These are phyloP conservation scores for Acropora tenuis DNA, from an alignment of 64 coral and sea anemone genomes.

Conservation along the genomic window DNA sequence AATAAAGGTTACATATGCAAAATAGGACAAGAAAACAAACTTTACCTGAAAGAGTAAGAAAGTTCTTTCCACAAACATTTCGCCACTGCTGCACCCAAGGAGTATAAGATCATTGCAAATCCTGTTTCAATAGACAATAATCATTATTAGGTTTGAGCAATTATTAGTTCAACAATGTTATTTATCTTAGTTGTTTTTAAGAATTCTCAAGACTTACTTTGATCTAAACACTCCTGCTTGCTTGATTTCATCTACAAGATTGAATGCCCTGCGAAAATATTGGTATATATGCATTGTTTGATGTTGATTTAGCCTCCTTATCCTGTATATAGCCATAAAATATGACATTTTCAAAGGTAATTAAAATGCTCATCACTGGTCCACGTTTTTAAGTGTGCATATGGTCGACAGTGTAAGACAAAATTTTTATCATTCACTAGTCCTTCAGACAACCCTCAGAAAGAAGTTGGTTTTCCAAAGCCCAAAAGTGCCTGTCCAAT, in stretches of 20 bases:
- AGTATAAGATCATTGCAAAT: conserved; percentile 70
- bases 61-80: conserved; percentile 38
- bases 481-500: no score
- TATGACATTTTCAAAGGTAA: no score
- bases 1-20: no score
- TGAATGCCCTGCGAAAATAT: conserved; percentile 50
- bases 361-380: no score
- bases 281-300: no score
- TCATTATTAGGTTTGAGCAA: not conserved
- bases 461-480: no score
- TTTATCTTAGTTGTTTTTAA: not conserved
- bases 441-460: no score
- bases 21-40: not conserved
- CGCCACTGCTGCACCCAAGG: conserved; percentile 29
- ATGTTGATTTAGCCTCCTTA: no score
- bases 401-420: no score
- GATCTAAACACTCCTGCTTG: conserved; percentile 48
- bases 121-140: not conserved
- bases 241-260: conserved; percentile 60
- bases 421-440: no score
- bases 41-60: conserved; percentile 62
- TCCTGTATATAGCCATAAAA: no score
- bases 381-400: no score
- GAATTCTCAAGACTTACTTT: conserved; percentile 24
- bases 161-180: not conserved